A percentile compares a stretch with the other conserved stretches of the same genome.
These are phyloP conservation scores for Gymnocheta viridis DNA, from an alignment of 2,888 invertebrate species.

Conservation along the genomic window DNA sequence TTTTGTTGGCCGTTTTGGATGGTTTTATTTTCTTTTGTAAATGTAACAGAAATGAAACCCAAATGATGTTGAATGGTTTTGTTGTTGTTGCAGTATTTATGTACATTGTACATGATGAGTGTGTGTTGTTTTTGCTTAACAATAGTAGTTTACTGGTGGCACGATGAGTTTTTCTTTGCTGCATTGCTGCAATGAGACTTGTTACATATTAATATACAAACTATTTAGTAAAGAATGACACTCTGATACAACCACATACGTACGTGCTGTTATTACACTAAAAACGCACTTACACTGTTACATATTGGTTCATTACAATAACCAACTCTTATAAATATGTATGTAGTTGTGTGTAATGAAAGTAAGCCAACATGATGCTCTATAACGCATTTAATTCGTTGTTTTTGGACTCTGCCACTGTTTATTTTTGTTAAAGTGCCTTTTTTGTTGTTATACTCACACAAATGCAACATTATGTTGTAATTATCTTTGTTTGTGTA, in stretches of 20 bases:
- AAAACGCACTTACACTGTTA: constrained; percentile 41
- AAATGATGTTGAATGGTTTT: not conserved
- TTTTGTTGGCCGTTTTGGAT: not conserved
- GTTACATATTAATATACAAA: constrained; percentile 4
- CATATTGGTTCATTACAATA: constrained; percentile 35
- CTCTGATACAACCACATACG: constrained; percentile 69
- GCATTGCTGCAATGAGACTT: constrained; percentile 12
- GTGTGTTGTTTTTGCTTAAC: not conserved
- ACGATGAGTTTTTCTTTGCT: not conserved
- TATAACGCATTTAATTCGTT: constrained; percentile 7
- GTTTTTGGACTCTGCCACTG: not conserved
- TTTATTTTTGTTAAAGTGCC: not conserved
- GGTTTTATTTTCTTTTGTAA: constrained; percentile 3
- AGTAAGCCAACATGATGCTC: not conserved
- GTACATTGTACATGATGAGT: not conserved
- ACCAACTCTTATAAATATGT: not conserved
- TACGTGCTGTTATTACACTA: constrained; percentile 66
- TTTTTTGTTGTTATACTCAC: not conserved
- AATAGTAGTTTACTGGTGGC: not conserved
- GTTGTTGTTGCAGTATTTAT: constrained; percentile 5
- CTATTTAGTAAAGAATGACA: constrained; percentile 22
- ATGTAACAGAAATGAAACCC: not conserved
- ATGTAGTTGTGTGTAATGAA: constrained; percentile 3
- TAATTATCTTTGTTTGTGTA: not conserved
- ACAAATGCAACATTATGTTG: not conserved